These are phyloP conservation scores for Camelus dromedarius DNA, from an alignment of 2,113 vertebrate species.

Conservation along the genomic window DNA sequence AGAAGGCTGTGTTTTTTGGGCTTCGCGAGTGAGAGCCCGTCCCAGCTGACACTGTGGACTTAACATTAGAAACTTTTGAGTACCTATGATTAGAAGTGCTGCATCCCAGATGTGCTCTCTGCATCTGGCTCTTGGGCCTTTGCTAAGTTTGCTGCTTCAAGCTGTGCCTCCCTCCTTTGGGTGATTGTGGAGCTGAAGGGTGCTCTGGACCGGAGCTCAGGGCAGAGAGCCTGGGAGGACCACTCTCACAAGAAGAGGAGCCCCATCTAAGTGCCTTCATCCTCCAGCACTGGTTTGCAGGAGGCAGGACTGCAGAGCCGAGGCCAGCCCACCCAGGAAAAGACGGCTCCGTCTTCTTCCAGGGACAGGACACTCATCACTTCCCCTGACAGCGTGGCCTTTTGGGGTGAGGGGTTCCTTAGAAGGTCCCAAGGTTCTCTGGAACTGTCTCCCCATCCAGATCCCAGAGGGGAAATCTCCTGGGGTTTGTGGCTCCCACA, in stretches of 20 bases:
- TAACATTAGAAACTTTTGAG: slow-evolving; percentile 15
- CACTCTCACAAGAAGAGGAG: neutral
- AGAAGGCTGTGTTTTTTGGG: neutral
- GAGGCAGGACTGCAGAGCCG: neutral
- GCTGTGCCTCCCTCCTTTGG: neutral
- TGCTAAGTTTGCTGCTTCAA: slow-evolving; percentile 24
- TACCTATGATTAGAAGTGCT: neutral
- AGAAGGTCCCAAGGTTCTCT: neutral
- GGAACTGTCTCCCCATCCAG: neutral
- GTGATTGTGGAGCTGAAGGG: neutral
- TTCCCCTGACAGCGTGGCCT: neutral
- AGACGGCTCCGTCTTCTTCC: neutral
- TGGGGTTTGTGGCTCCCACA: neutral
- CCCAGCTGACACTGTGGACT: neutral
- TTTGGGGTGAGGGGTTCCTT: neutral
- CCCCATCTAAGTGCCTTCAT: neutral
- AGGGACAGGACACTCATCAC: neutral
- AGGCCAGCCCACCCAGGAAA: neutral
- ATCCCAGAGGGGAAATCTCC: slow-evolving; percentile 9
- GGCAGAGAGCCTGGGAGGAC: neutral
- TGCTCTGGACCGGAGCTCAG: neutral
- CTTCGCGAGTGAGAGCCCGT: neutral
- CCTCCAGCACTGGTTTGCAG: neutral
- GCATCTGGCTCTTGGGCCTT: neutral
- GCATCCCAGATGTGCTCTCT: neutral